Evolutionary conservation across 2,888 invertebrate genomes (phyloP).

Genomic region (Stenurella melanura): DNA sequence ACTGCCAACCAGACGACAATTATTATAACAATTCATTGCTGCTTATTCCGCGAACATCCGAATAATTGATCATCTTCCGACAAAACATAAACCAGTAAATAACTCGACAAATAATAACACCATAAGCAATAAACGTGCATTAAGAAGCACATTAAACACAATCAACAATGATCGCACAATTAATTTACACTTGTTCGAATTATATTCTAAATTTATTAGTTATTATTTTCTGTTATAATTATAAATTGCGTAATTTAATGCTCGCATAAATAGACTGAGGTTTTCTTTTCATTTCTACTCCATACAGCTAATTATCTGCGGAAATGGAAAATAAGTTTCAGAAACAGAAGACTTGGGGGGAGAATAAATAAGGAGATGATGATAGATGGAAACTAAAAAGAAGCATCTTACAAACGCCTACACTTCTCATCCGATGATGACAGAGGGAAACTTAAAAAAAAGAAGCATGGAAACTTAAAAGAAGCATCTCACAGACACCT

Average conservation of each 20-base stretch:
- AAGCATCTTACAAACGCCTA: too few relatives aligned
- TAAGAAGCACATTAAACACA: slow-evolving; percentile 31
- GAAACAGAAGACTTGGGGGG: too few relatives aligned
- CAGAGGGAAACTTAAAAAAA: too few relatives aligned
- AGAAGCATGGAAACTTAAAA: too few relatives aligned
- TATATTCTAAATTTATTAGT: slow-evolving; percentile 20
- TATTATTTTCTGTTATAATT: slow-evolving; percentile 7
- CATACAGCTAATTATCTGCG: too few relatives aligned
- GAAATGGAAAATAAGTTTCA: not conserved
- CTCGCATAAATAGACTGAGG: too few relatives aligned
- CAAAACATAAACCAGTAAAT: slow-evolving; percentile 18
- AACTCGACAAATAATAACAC: not conserved
- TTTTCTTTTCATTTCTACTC: too few relatives aligned
- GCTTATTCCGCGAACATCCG: not conserved
- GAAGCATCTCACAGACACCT: too few relatives aligned
- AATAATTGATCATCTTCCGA: not conserved
- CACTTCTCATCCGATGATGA: too few relatives aligned
- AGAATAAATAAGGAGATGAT: too few relatives aligned
- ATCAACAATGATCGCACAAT: slow-evolving; percentile 20
- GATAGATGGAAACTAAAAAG: too few relatives aligned
- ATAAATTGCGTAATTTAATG: slow-evolving; percentile 17
- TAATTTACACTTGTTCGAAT: slow-evolving; percentile 33
- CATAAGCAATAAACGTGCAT: slow-evolving; percentile 22
- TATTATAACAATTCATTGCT: not conserved
- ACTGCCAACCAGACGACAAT: too few relatives aligned